These are phyloP conservation scores for Clunio marinus DNA, from an alignment of 2,888 invertebrate species.

Conservation along the genomic window DNA sequence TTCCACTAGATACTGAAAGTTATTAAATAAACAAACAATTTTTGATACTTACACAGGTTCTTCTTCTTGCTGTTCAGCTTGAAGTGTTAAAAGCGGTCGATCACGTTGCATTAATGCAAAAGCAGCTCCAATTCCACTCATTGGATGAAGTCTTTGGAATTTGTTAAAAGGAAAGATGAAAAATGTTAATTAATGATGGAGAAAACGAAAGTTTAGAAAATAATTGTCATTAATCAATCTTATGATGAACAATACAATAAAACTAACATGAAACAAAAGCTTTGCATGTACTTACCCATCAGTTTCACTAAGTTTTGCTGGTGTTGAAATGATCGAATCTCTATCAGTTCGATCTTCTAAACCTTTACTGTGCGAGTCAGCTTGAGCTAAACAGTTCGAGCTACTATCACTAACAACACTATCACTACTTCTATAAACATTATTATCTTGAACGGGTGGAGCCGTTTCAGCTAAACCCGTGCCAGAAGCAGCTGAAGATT, in stretches of 20 bases:
- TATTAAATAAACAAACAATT: not conserved
- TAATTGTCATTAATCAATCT: no score
- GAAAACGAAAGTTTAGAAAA: no score
- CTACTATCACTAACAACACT: constrained; percentile 30
- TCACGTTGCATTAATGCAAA: constrained; percentile 29
- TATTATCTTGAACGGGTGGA: constrained; percentile 4
- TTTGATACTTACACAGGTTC: constrained; percentile 6
- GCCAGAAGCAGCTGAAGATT: constrained; percentile 12
- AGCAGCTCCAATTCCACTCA: constrained; percentile 37
- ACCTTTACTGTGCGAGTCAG: constrained; percentile 12
- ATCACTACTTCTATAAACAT: constrained; percentile 27
- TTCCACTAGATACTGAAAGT: not conserved
- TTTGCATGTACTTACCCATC: constrained; percentile 36
- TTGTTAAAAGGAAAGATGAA: no score
- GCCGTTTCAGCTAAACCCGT: not conserved
- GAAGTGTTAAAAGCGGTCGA: not conserved
- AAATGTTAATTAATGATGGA: no score
- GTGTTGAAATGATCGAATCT: constrained; percentile 19
- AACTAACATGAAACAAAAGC: no score
- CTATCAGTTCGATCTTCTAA: constrained; percentile 24
- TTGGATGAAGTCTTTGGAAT: constrained; percentile 14
- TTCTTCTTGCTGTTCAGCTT: constrained; percentile 2
- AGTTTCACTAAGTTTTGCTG: not conserved
- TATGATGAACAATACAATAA: no score
- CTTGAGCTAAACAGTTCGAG: constrained; percentile 33